Evolutionary conservation across 2,888 invertebrate genomes (phyloP).

Genomic region (Physocephala rufipes): DNA sequence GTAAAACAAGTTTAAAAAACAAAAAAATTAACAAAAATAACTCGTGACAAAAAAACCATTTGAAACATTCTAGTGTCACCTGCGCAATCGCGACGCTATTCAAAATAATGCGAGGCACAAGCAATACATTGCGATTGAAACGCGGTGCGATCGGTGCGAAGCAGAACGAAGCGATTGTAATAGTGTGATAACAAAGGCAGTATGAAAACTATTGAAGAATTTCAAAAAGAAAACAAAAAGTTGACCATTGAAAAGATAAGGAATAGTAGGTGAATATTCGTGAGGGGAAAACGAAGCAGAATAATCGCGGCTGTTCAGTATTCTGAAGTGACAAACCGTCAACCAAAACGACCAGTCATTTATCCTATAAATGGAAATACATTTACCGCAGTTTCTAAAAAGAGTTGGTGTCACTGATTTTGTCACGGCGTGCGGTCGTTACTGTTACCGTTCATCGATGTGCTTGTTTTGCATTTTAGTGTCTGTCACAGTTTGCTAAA

Average conservation of each 20-base stretch:
- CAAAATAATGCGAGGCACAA: conserved; percentile 28
- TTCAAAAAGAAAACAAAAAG: no score
- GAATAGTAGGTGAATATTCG: not conserved
- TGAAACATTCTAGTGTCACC: conserved; percentile 56
- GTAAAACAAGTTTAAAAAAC: not conserved
- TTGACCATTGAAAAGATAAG: not conserved
- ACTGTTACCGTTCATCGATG: not conserved
- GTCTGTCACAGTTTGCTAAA: not conserved
- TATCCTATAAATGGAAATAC: not conserved
- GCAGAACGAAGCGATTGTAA: no score
- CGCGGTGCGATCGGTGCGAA: no score
- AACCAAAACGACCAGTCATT: no score
- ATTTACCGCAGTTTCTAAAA: conserved; percentile 8
- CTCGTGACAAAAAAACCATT: conserved; percentile 49
- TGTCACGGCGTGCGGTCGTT: conserved; percentile 10
- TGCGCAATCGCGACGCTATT: conserved; percentile 48
- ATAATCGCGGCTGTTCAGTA: not conserved
- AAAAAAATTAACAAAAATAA: conserved; percentile 6
- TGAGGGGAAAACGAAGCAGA: not conserved
- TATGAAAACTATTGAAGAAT: no score
- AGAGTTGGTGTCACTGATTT: conserved; percentile 6
- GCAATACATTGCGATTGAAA: not conserved
- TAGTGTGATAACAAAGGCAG: no score
- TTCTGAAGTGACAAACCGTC: no score
- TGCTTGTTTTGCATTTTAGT: not conserved